phyloP scores from a whole-genome alignment of 2,888 invertebrate species.

The Euproctis similis region DNA sequence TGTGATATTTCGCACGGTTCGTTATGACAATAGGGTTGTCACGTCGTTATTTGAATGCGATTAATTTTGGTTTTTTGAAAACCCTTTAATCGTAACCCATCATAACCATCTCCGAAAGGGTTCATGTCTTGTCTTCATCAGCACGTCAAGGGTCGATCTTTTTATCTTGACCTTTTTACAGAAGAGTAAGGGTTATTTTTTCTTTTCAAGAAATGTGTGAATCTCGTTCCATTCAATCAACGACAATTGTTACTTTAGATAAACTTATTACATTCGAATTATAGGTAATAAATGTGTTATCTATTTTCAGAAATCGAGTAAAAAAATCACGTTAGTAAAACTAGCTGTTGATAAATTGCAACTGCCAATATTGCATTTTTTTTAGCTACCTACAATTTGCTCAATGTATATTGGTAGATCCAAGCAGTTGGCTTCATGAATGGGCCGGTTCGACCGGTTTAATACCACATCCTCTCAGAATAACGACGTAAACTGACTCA shows the following conservation, averaged over 20 bases:
- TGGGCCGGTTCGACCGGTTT: no score
- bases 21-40: constrained; percentile 51
- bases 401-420: no score
- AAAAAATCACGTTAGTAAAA: no score
- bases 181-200: constrained; percentile 38
- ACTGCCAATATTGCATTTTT: no score
- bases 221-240: constrained; percentile 42
- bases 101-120: constrained; percentile 48
- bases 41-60: constrained; percentile 60
- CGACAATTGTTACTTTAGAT: constrained; percentile 30
- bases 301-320: no score
- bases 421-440: no score
- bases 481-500: no score
- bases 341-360: no score
- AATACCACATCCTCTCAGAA: no score
- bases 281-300: no score
- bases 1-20: constrained; percentile 69
- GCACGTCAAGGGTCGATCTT: constrained; percentile 54
- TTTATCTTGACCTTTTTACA: constrained; percentile 56
- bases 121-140: constrained; percentile 46
- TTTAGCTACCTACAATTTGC: no score
- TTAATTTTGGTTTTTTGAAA: constrained; percentile 63
- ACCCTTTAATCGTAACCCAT: constrained; percentile 45
- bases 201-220: constrained; percentile 48
- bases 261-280: no score